Base-by-base conservation (phyloP, 2,888 invertebrate genomes). In the Andrena praecox region DNA sequence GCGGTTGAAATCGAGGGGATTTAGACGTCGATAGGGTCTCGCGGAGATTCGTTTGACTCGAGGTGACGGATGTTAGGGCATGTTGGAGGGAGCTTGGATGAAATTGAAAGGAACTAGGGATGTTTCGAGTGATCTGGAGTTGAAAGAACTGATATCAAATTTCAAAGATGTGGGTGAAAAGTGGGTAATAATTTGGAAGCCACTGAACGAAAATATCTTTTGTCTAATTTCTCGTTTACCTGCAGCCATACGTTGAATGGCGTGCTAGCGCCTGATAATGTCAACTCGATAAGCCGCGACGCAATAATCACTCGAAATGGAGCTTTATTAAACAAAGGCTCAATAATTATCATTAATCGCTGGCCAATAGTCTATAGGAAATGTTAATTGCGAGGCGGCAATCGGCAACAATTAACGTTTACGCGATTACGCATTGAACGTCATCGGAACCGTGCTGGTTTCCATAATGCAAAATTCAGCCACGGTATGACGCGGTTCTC, bases 301-400 rank as follows among this genome's bases (percentile, higher is more conserved):
- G 74, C 27, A 75, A 75, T 76, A 77, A 76, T 84, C 73, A 73
- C 66, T 77, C 60, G 86, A 54, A 84, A 84, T 59, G 60, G 75
- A 54, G 75, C 67, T 72, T 66, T 71, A 77, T 66, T 67, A 62
- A 77, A 72, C 70, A 85, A 82, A 82, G 66, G 71, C 50, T 86
- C 80, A 79, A 83, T 88, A 83, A 88, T 88, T 88, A 84, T 83
- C 79, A 77, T 77, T 79, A 88, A 88, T 88, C 87, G 82, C 50
- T 76, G 83, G 42, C 77, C 87, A 78, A 88, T 83, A 78, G 86
- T 69, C 80, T 86, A 79, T 85, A 85, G 81, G 66, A 84, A 80
- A 83, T 85, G 85, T 78, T 87, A 87, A 86, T 87, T 87, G 85
- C 81, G 70, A 71, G 56, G 59, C 79, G 72, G 80, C 82, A 84